Base-by-base conservation (phyloP, 2,113 vertebrate species). In the Calyptomena viridis region DNA sequence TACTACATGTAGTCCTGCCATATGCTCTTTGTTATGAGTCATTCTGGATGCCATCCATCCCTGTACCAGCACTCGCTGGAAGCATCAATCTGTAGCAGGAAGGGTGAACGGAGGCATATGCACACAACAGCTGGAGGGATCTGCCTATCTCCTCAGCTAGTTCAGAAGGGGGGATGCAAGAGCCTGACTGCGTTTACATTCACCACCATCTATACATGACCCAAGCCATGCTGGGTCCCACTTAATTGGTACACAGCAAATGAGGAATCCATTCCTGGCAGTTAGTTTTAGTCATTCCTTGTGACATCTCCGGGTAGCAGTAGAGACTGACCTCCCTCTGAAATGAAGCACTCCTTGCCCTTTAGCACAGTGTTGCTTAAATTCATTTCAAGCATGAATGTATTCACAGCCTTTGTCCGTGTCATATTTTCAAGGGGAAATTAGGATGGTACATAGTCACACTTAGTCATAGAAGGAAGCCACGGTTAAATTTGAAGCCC, bases 11-110 rank as follows among this genome's bases (percentile, higher is more conserved):
- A 33, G 83, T 72, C 66, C 86, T 93, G 93, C 97, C 85, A 53
- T 95, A 84, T 93, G 89, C 96, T 97, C 63, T 93, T 94, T 95
- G 90, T 82, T 93, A 76, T 96, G 96, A 97, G 93, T 97, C 93
- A 93, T 92, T 69, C 95, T 97, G 97, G 95, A 97, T 94, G 86
- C 94, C 58, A 47, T 96, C 93, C 93, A 77, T 93, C 83, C 91
- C 14, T 0, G 42, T 91, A 97, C 96, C 59, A 69, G 9, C 21
- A 62, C 90, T 84, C 33, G 3, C 58, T 93, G 90, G 93, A 95
- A 96, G 94, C 94, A 90, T 77, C 86, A 39, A 14, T 94, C 94
- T 89, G 53, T 9, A 66, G 82, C 86, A 84, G 89, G 93, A 89
- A 88, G 94, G 69, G 42, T 33, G 50, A 89, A 89, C 53, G 3